Evolutionary conservation across 2,888 invertebrate genomes (phyloP).

Genomic region (Habroteleia sp.): DNA sequence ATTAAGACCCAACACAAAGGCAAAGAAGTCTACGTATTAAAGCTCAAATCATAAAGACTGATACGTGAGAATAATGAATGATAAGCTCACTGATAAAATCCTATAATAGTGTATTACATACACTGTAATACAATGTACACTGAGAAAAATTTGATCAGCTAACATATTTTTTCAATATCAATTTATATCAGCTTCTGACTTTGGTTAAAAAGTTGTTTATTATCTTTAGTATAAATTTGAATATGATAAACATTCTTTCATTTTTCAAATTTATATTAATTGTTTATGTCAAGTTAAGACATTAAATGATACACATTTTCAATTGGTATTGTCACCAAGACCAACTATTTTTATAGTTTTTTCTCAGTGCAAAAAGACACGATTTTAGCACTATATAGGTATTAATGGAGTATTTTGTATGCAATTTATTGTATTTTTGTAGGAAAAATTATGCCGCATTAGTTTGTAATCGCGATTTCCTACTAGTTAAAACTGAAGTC

Average conservation of each 20-base stretch:
- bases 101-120: no score
- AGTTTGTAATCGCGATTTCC: conserved; percentile 26
- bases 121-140: not conserved
- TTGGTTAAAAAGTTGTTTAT: no score
- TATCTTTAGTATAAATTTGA: no score
- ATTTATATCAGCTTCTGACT: no score
- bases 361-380: conserved; percentile 6
- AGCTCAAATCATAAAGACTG: conserved; percentile 59
- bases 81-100: not conserved
- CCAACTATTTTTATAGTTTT: not conserved
- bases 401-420: conserved; percentile 26
- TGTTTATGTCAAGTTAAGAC: no score
- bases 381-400: not conserved
- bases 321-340: no score
- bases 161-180: no score
- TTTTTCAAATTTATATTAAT: no score
- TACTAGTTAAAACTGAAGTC: conserved; percentile 13
- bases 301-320: no score
- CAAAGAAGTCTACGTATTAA: conserved; percentile 65
- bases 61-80: not conserved
- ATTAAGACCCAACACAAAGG: conserved; percentile 70
- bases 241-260: no score
- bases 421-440: conserved; percentile 28
- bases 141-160: not conserved
- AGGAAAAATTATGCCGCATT: conserved; percentile 3